A percentile compares a stretch with the other conserved stretches of the same genome.
Evolutionary conservation across 2,888 invertebrate species (phyloP).

Genomic region (Platycheirus albimanus): DNA sequence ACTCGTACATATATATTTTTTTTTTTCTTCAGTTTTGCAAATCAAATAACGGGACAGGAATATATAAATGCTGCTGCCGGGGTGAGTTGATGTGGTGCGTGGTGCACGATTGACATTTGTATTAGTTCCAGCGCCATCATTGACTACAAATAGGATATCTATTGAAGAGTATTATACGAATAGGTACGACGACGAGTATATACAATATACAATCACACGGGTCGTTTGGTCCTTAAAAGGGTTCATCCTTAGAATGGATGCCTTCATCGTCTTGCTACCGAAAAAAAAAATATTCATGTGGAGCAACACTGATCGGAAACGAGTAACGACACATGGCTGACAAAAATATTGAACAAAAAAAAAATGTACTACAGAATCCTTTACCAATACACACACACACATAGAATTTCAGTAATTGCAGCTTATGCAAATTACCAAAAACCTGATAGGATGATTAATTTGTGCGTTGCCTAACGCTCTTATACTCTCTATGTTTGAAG

Average conservation of each 20-base stretch:
- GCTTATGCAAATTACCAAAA: constrained; percentile 63
- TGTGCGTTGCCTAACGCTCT: constrained; percentile 41
- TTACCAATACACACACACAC: background rate
- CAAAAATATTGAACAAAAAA: constrained; percentile 55
- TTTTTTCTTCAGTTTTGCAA: constrained; percentile 50
- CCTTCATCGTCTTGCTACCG: background rate
- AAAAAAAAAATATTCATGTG: constrained; percentile 34
- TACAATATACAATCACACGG: constrained; percentile 52
- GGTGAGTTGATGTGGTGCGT: constrained; percentile 42
- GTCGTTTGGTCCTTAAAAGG: constrained; percentile 49
- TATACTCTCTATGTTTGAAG: background rate
- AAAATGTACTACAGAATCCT: constrained; percentile 13
- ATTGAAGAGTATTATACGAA: too few species aligned
- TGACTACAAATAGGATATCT: constrained; percentile 61
- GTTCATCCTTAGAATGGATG: constrained; percentile 39
- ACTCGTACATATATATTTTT: constrained; percentile 12
- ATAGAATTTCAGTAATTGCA: constrained; percentile 38
- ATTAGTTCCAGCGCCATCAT: constrained; percentile 65
- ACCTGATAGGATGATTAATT: constrained; percentile 57
- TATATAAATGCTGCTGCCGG: constrained; percentile 31
- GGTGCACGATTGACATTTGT: constrained; percentile 54
- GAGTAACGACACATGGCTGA: background rate
- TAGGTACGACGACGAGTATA: too few species aligned
- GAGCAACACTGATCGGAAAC: constrained; percentile 38
- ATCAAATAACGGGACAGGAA: constrained; percentile 57